Conservation (phyloP, 2,113 vertebrate genomes). For the Tragelaphus scriptus region DNA sequence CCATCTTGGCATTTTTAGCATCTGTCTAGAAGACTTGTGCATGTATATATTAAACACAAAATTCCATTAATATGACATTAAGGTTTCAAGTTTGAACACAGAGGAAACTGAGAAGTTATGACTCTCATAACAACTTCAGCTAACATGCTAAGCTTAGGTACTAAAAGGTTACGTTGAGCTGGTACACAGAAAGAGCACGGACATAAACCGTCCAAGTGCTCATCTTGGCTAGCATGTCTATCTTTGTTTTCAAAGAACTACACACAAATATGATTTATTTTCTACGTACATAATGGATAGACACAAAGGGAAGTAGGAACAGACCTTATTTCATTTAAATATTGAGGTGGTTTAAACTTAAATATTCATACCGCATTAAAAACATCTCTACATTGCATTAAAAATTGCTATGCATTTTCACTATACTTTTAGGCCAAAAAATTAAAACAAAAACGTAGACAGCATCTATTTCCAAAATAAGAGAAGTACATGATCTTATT, state of each 20-base stretch:
- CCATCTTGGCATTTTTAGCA: not conserved
- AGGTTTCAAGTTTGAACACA: constrained; percentile 40
- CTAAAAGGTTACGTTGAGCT: not conserved
- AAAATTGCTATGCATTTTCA: not conserved
- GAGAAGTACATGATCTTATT: not conserved
- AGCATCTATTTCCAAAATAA: not conserved
- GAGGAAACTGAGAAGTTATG: not conserved
- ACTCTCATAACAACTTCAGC: not conserved
- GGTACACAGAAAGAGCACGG: not conserved
- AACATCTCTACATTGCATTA: not conserved
- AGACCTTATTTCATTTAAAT: not conserved
- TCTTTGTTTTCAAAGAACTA: constrained; percentile 31
- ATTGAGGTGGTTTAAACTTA: not conserved
- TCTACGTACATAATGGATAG: not conserved
- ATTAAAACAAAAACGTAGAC: constrained; percentile 8
- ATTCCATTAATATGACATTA: constrained; percentile 23
- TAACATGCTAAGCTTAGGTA: not conserved
- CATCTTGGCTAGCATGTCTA: not conserved
- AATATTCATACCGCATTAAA: constrained; percentile 17
- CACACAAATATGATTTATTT: not conserved
- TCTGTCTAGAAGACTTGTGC: constrained; percentile 10
- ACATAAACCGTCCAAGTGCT: not conserved
- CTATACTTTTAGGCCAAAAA: constrained; percentile 6
- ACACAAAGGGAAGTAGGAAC: not conserved
- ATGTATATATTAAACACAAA: not conserved